Evolutionary conservation across 2,888 invertebrate species (phyloP), one percentile per base, ranked within the genome.

Genomic region (Gryllus longicercus): DNA sequence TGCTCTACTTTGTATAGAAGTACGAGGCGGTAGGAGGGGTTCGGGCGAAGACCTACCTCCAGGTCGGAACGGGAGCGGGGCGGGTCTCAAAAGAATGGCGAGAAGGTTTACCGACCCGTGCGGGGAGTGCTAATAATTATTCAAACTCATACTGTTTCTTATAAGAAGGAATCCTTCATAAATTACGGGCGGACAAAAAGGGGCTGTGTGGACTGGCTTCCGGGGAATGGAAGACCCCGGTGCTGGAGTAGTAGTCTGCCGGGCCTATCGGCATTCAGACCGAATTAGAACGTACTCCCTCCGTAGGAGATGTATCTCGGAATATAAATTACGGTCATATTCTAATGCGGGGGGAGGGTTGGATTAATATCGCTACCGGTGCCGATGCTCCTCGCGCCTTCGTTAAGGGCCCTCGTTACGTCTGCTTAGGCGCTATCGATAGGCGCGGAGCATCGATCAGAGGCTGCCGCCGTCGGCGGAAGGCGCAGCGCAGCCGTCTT

Each of bases 401-500:
- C 63, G 12, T 63, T 63, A 63, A 14, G 16, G 63, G 16, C n/a
- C 63, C 16, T 14, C 14, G 63, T 63, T 63, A 18, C 63, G 63
- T 63, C 63, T n/a, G 63, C 16, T 63, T 63, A 63, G 63, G 63
- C 63, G 38, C n/a, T 63, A 63, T 63, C 63, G 63, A 63, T 63
- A 63, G 63, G 63, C 38, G 63, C 3, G 63, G 14, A 5, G n/a
- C 63, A 63, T 63, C 63, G 63, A 63, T 63, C 63, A 38, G 38
- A 38, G 38, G 38, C 38, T 38, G 63, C n/a, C n/a, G 63, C 63
- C 63, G 14, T 63, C 16, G 63, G 63, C 16, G n/a, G 63, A 63
- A 63, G 63, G 16, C n/a, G 63, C 63, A 63, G 63, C 63, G 63
- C 63, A 63, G 63, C 63, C 63, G 63, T 63, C 63, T 63, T 63